Evolutionary conservation across 2,113 vertebrate species (phyloP), one percentile per base, ranked within the genome.

Genomic region (Alligator mississippiensis): DNA sequence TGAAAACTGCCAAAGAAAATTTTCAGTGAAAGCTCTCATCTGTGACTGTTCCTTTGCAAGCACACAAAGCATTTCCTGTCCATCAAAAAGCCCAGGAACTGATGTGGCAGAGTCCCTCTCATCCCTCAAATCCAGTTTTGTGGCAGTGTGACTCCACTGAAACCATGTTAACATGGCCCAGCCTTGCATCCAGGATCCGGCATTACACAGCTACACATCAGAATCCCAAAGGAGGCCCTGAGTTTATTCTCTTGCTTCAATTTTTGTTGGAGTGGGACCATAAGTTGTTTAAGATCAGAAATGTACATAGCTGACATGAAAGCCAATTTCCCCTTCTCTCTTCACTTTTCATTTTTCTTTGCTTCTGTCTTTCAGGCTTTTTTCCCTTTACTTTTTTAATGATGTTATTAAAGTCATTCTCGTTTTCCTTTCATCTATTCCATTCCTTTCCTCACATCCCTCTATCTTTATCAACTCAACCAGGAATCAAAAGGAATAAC

Each of bases 391-490:
- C 15, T 89, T 88, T 77, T 62, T 47, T 47, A 47, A 47, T 47
- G 24, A 14, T 72, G 21, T 34, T 6, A 38, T 72, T 72, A 22
- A 77, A 80, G 85, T 74, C 2, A 66, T 70, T 70, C 11, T 13
- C 57, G 4, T 5, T 83, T 85, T 86, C 47, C 24, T 13, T 47
- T 12, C 19, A 3, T 93, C 78, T 72, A 6, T 78, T 63, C 84
- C 66, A 92, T 92, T 88, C 30, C 80, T 28, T 6, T 17, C 63
- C 15, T 81, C 22, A 0, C 17, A 2, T 72, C 85, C 82, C 70
- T 85, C 62, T 87, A 57, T 18, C 14, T 81, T 91, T 76, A 79
- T 11, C 77, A 80, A 90, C 88, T 90, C 54, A 93, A 78, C 87
- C 85, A 61, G 47, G 90, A 85, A 22, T 74, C 74, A 83, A 25